Conservation (phyloP, 2,888 invertebrate species). For the Drosophila meridionalis region DNA sequence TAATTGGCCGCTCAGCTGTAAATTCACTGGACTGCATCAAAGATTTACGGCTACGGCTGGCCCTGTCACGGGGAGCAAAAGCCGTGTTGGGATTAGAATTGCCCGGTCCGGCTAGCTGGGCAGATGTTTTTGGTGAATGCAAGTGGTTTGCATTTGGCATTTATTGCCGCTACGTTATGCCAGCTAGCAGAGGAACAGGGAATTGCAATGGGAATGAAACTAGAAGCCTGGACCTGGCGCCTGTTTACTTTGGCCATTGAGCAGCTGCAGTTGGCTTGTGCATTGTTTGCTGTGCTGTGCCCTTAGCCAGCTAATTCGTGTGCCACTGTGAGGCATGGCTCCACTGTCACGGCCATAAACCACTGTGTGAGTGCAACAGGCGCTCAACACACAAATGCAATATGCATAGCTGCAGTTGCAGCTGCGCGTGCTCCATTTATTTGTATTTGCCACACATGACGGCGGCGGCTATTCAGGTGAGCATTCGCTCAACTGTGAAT, state of each 20-base stretch:
- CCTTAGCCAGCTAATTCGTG: slow-evolving; percentile 66
- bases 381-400: slow-evolving; percentile 30
- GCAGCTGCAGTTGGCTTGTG: slow-evolving; percentile 73
- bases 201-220: background rate
- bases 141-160: slow-evolving; percentile 75
- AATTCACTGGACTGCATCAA: slow-evolving; percentile 77
- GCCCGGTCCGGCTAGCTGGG: slow-evolving; percentile 1
- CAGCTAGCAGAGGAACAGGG: slow-evolving; percentile 6
- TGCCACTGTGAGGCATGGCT: slow-evolving; percentile 44
- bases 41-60: slow-evolving; percentile 68
- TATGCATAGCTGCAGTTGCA: slow-evolving; percentile 12
- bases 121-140: slow-evolving; percentile 71
- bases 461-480: slow-evolving; percentile 21
- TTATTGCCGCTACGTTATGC: slow-evolving; percentile 62
- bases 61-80: slow-evolving; percentile 7
- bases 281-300: slow-evolving; percentile 66
- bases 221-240: slow-evolving; percentile 17
- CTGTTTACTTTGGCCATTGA: slow-evolving; percentile 62
- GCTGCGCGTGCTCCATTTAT: slow-evolving; percentile 5
- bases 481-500: slow-evolving; percentile 75
- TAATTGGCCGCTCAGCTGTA: slow-evolving; percentile 77
- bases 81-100: slow-evolving; percentile 33
- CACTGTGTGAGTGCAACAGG: slow-evolving; percentile 17
- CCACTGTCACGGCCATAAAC: slow-evolving; percentile 49
- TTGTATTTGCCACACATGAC: slow-evolving; percentile 15